Conservation (phyloP, 2,113 vertebrate species). For the Petaurus breviceps region DNA sequence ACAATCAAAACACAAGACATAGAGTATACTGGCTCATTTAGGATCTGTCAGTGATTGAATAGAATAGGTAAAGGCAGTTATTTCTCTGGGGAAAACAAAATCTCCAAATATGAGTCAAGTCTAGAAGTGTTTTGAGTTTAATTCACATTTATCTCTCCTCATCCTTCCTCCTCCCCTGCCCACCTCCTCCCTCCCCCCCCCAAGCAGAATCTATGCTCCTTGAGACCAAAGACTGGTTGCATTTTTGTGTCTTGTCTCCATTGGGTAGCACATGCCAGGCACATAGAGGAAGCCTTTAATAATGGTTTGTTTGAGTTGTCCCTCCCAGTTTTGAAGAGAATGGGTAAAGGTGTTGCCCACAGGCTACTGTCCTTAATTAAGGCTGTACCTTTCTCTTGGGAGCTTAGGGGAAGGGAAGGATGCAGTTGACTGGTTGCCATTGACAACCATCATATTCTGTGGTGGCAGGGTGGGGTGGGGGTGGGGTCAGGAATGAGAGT, state of each 20-base stretch:
- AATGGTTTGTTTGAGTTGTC: not conserved
- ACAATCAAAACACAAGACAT: not conserved
- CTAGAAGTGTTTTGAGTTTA: not conserved
- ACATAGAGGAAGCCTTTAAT: not conserved
- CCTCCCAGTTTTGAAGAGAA: not conserved
- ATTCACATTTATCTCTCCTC: not conserved
- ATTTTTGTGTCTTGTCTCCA: not conserved
- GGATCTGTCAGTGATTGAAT: not conserved
- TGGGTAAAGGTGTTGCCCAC: not conserved
- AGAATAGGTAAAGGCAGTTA: not conserved
- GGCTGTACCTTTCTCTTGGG: not conserved
- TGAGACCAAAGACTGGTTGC: not conserved
- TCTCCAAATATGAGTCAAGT: not conserved
- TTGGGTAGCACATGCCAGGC: not conserved
- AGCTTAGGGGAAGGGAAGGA: not conserved
- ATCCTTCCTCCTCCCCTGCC: not conserved
- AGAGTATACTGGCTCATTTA: not conserved
- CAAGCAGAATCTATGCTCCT: not conserved
- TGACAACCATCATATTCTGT: not conserved
- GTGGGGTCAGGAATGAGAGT: not conserved
- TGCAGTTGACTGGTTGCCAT: not conserved
- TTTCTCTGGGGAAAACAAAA: not conserved
- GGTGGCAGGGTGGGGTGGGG: not conserved
- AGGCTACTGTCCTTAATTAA: not conserved
- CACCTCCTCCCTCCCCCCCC: too few relatives aligned